These are phyloP conservation scores for Dione vanillae DNA, from an alignment of 2,888 invertebrate species.

Conservation along the genomic window DNA sequence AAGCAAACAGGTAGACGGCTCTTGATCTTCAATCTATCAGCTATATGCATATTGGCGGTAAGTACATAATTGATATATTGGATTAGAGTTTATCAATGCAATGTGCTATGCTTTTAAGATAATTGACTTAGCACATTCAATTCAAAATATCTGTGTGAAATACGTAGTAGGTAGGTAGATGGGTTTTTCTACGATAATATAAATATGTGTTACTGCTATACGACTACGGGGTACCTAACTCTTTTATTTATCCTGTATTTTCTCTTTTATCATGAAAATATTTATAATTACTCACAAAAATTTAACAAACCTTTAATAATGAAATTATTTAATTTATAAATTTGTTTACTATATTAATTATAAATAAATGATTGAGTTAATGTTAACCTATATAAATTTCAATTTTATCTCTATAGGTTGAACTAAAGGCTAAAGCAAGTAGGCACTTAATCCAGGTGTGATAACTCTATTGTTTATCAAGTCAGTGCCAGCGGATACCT, in stretches of 20 bases:
- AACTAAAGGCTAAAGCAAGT: too few species aligned
- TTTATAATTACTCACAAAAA: too few species aligned
- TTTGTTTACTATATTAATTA: too few species aligned
- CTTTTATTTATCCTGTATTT: too few species aligned
- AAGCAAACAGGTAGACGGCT: slow-evolving; percentile 38
- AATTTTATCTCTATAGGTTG: neutral
- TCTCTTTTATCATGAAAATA: too few species aligned
- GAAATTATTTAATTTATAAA: too few species aligned
- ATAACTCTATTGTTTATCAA: slow-evolving; percentile 40
- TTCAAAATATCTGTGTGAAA: neutral
- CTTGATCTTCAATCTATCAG: slow-evolving; percentile 29
- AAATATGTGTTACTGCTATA: neutral
- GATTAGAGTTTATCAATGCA: slow-evolving; percentile 6
- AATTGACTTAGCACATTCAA: slow-evolving; percentile 6
- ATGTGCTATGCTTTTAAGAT: slow-evolving; percentile 17
- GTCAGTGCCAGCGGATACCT: slow-evolving; percentile 62
- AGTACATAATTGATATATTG: slow-evolving; percentile 20
- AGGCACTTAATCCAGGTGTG: slow-evolving; percentile 19
- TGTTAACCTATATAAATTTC: neutral
- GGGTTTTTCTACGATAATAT: too few species aligned
- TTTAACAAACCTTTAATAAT: too few species aligned
- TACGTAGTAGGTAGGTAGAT: too few species aligned
- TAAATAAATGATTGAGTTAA: too few species aligned
- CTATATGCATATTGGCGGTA: slow-evolving; percentile 23
- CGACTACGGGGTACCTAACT: too few species aligned